Evolutionary conservation across 2,113 vertebrate species (phyloP).

Genomic region (Phaetusa simplex): DNA sequence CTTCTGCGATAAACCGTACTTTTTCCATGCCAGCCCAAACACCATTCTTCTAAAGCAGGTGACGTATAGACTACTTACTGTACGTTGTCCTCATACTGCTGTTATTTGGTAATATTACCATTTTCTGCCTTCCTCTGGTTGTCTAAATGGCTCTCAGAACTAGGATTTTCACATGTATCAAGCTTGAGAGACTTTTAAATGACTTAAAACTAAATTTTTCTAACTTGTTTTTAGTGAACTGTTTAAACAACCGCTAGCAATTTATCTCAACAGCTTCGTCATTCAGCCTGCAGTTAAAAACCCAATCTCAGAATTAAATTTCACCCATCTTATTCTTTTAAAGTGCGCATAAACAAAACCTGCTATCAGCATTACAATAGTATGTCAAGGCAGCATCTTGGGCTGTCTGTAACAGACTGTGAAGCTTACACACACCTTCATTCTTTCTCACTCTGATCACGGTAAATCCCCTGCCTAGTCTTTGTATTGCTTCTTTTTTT

Average conservation of each 20-base stretch:
- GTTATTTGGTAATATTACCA: background rate
- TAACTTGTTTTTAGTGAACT: background rate
- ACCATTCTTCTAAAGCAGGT: background rate
- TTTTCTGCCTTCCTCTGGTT: background rate
- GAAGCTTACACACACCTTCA: background rate
- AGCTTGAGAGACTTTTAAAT: background rate
- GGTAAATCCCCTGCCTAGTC: background rate
- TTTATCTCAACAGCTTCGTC: background rate
- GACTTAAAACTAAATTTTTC: background rate
- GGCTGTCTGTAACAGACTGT: background rate
- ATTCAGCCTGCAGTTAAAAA: background rate
- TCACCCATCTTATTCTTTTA: background rate
- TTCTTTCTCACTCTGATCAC: background rate
- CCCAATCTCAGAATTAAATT: background rate
- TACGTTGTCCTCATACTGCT: background rate
- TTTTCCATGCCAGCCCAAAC: background rate
- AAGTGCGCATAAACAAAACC: background rate
- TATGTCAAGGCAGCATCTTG: background rate
- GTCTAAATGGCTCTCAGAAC: background rate
- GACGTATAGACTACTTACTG: fast-evolving
- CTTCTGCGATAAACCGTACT: background rate
- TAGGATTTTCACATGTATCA: background rate
- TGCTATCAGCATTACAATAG: background rate
- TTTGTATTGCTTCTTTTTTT: background rate
- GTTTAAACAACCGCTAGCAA: background rate